Percentiles rank a stretch among this genome's conserved stretches.
Evolutionary conservation across 92 coral and sea anemone species (phyloP).

Genomic region (Porites lobata): DNA sequence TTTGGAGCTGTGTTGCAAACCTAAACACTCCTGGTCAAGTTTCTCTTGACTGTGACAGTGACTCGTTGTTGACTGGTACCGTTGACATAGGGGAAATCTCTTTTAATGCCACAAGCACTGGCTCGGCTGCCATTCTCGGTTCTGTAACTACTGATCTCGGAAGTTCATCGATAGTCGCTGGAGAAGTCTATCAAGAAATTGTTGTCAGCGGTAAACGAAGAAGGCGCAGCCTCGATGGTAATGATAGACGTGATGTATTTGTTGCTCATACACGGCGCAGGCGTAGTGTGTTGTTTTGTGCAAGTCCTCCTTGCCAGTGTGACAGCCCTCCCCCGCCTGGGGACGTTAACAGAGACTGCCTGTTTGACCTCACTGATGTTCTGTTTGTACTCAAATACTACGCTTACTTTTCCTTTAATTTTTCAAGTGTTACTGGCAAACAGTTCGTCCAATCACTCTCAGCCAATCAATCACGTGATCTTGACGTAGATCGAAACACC

Average conservation of each 20-base stretch:
- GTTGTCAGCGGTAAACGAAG: slow-evolving; percentile 32
- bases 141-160: slow-evolving; percentile 40
- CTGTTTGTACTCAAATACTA: slow-evolving; percentile 54
- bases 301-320: slow-evolving; percentile 49
- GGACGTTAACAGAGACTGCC: slow-evolving; percentile 69
- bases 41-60: slow-evolving; percentile 40
- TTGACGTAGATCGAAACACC: slow-evolving; percentile 67
- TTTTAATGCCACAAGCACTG: slow-evolving; percentile 49
- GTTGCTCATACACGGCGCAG: slow-evolving; percentile 39
- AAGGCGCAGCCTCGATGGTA: slow-evolving; percentile 37
- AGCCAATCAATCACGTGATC: slow-evolving; percentile 33
- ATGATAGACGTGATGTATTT: background rate
- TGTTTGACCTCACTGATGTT: slow-evolving; percentile 61
- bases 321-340: slow-evolving; percentile 35
- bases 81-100: slow-evolving; percentile 43
- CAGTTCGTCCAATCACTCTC: slow-evolving; percentile 20
- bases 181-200: slow-evolving; percentile 44
- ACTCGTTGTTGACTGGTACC: slow-evolving; percentile 36
- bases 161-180: slow-evolving; percentile 41
- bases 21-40: slow-evolving; percentile 46
- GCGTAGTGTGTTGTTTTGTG: slow-evolving; percentile 57
- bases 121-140: slow-evolving; percentile 44
- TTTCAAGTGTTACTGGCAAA: slow-evolving; percentile 39
- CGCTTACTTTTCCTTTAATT: slow-evolving; percentile 38
- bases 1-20: slow-evolving; percentile 46